phyloP scores from a whole-genome alignment of 2,113 vertebrate genomes.

The Trinectes maculatus region DNA sequence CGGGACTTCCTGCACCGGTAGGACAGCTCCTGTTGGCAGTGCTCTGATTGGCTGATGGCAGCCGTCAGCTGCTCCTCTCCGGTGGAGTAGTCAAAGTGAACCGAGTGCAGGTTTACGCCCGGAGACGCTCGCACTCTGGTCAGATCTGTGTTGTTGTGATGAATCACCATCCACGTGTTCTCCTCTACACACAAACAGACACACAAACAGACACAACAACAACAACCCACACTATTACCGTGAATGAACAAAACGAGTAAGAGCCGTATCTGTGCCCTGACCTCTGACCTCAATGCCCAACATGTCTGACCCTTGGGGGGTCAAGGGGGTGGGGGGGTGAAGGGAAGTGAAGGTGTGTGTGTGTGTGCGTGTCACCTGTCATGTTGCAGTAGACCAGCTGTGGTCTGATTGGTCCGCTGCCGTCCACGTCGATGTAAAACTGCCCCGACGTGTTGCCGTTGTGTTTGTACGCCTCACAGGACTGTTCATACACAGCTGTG shows the following conservation, averaged over 20 bases:
- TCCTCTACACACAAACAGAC: constrained; percentile 67
- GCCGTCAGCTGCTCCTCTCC: too few relatives aligned
- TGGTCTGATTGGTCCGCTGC: constrained; percentile 86
- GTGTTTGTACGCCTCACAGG: constrained; percentile 90
- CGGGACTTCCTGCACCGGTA: too few relatives aligned
- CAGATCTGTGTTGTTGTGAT: constrained; percentile 83
- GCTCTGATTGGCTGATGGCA: constrained; percentile 80
- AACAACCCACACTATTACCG: too few relatives aligned
- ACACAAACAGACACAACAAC: too few relatives aligned
- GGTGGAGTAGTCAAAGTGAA: too few relatives aligned
- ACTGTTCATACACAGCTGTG: constrained; percentile 84
- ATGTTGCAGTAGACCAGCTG: constrained; percentile 89
- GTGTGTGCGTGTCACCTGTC: constrained; percentile 69
- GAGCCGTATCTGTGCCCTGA: too few relatives aligned
- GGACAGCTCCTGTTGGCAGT: constrained; percentile 62
- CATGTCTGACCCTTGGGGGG: too few relatives aligned
- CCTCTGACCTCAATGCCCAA: too few relatives aligned
- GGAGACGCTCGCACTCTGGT: too few relatives aligned
- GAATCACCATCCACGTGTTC: constrained; percentile 88
- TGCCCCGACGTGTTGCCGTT: constrained; percentile 85
- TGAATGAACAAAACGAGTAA: too few relatives aligned
- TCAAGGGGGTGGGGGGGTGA: neutral
- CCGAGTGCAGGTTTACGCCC: too few relatives aligned
- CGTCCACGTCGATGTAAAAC: constrained; percentile 89
- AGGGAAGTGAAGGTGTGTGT: neutral